A percentile compares a stretch with the other conserved stretches of the same genome.
These are phyloP conservation scores for Xerus inauris DNA, from an alignment of 2,113 vertebrate species.

Conservation along the genomic window DNA sequence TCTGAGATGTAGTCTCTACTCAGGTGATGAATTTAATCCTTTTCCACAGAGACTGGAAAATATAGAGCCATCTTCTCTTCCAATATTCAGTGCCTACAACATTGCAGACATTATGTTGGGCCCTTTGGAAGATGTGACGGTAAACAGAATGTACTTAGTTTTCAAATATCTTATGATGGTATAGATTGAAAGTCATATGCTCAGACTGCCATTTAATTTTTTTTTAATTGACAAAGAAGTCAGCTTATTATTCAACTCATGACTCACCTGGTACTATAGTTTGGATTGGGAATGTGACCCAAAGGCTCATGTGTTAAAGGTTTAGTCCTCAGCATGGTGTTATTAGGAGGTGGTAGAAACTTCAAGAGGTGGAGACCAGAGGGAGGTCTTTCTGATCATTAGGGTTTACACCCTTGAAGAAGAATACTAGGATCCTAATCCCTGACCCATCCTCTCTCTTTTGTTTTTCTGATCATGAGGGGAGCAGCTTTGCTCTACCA, in stretches of 20 bases:
- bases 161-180: slow-evolving; percentile 35
- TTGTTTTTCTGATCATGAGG: neutral
- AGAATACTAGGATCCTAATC: too few species aligned
- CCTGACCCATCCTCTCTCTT: neutral
- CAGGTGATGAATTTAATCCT: neutral
- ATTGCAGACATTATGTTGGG: neutral
- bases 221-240: slow-evolving; percentile 47
- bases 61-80: neutral
- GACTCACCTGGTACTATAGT: neutral
- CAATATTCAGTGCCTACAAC: neutral
- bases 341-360: neutral
- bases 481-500: neutral
- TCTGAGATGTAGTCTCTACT: neutral
- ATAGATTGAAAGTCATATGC: neutral
- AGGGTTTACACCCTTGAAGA: neutral
- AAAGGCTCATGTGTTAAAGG: neutral
- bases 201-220: neutral
- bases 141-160: neutral
- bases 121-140: neutral
- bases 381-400: neutral
- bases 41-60: neutral
- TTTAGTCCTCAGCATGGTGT: neutral
- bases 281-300: neutral
- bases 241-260: neutral
- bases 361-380: neutral